Conservation (phyloP, 2,113 vertebrate genomes). For the Cyanoderma ruficeps region DNA sequence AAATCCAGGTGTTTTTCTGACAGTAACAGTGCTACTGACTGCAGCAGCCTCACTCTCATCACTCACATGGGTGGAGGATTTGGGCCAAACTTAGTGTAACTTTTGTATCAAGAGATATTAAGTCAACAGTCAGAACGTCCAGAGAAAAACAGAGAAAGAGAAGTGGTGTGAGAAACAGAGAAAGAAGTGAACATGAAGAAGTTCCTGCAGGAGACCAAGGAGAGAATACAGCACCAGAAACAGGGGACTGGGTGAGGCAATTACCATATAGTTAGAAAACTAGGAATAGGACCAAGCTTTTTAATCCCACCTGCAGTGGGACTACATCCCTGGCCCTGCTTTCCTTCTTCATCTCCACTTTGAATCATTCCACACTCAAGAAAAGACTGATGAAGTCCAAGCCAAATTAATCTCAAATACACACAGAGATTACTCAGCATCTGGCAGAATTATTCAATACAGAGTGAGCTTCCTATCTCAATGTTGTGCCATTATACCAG, state of each 20-base stretch:
- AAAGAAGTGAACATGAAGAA: not conserved
- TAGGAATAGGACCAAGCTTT: not conserved
- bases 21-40: not conserved
- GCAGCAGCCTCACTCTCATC: not conserved
- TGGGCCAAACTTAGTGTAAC: not conserved
- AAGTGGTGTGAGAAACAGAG: not conserved
- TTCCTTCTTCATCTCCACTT: not conserved
- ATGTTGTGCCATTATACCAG: not conserved
- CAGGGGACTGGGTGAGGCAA: not conserved
- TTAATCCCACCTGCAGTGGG: not conserved
- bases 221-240: not conserved
- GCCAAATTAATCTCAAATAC: not conserved
- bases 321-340: not conserved
- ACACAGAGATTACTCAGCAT: not conserved
- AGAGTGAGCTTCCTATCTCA: not conserved
- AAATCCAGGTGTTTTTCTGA: not conserved
- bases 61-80: not conserved
- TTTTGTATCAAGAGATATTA: not conserved
- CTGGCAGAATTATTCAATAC: not conserved
- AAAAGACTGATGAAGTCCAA: not conserved
- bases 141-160: not conserved
- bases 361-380: not conserved
- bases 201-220: not conserved
- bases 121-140: not conserved
- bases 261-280: not conserved